Base-by-base conservation (phyloP, 2,113 vertebrate genomes). In the Chelonoidis abingdonii region DNA sequence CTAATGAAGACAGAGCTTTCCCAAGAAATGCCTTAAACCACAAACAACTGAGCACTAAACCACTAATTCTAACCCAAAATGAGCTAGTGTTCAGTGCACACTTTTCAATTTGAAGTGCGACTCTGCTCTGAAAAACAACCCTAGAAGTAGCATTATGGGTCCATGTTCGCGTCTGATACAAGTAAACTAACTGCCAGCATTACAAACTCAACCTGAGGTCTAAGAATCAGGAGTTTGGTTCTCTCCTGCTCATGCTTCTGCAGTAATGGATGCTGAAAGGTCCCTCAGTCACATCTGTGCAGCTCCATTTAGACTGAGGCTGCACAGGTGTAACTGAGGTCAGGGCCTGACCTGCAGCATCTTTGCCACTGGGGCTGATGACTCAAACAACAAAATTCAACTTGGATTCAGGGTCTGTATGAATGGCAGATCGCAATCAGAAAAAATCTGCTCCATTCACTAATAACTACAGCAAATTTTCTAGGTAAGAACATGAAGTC, bases 191-290 rank as follows among this genome's bases (percentile, higher is more conserved):
- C 14, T 31, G n/a, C 4, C 49, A 75, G 53, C 57, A 44, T 6
- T 80, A 80, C 27, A 69, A 78, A 22, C 14, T 19, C 41, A 6
- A 29, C 5, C 21, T 21, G 21, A 25, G 56, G 2, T 47, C 24
- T 22, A 47, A 65, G 41, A 84, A 4, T 8, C 0, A 0, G n/a
- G 35, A 49, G 16, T 17, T 83, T 19, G 8, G 1, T 10, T 52
- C 21, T 10, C 53, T 56, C 78, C 5, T 83, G 22, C 57, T 53
- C 21, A 35, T 1, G 16, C 7, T 8, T 29, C 11, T 16, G 25
- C 53, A 21, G 56, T 50, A 10, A 44, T 16, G 56, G 25, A 84
- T 78, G 38, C 3, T 19, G 5, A 29, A 9, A 17, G 7, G 50
- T 53, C 49, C 16, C 29, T 10, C 5, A 27, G 29, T 76, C 72